Percentiles rank a stretch among this genome's conserved stretches.
phyloP scores from a whole-genome alignment of 2,113 vertebrate species.

The Panthera tigris region DNA sequence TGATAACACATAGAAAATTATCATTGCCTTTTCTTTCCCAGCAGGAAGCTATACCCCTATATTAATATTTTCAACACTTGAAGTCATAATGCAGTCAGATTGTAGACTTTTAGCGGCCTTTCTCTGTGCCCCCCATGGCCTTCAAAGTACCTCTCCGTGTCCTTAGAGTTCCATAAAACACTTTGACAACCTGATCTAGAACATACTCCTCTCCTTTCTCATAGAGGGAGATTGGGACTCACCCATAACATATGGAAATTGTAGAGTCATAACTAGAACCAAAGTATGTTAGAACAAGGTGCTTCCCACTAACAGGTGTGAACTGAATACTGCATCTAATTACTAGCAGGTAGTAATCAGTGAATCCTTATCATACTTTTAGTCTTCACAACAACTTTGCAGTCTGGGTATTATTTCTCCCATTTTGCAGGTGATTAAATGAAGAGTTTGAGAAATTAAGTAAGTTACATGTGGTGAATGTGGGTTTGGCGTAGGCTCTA shows the following conservation, averaged over 20 bases:
- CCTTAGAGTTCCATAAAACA: not conserved
- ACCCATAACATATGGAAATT: not conserved
- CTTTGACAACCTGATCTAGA: not conserved
- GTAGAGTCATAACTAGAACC: not conserved
- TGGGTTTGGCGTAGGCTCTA: not conserved
- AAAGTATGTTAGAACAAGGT: not conserved
- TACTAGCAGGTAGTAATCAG: not conserved
- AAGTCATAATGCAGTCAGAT: not conserved
- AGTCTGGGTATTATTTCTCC: not conserved
- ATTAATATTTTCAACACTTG: not conserved
- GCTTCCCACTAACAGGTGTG: not conserved
- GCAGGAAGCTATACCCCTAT: not conserved
- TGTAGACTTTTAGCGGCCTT: not conserved
- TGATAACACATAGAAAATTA: not conserved
- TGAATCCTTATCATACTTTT: not conserved
- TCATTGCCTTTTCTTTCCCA: not conserved
- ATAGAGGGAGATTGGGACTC: not conserved
- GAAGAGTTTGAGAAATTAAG: not conserved
- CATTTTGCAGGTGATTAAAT: not conserved
- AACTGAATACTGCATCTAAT: not conserved
- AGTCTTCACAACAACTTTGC: not conserved
- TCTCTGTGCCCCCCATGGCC: accelerated
- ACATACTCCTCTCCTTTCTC: not conserved
- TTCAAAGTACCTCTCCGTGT: not conserved
- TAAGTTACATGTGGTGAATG: not conserved